A percentile compares a stretch with the other conserved stretches of the same genome.
Evolutionary conservation across 2,113 vertebrate genomes (phyloP).

Genomic region (Prionailurus viverrinus): DNA sequence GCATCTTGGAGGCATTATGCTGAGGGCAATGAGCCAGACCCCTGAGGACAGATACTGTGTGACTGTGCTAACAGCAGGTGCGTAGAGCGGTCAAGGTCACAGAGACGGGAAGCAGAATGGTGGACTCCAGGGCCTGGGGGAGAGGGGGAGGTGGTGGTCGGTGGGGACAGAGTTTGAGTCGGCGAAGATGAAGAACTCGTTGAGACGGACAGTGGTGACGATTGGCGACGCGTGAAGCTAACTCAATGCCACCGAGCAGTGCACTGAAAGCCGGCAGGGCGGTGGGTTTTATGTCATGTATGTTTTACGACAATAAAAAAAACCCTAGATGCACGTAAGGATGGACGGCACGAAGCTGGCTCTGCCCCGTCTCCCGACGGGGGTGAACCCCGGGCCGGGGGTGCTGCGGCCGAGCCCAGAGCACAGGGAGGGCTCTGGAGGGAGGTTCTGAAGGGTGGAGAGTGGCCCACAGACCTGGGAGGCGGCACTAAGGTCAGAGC

Average conservation of each 20-base stretch:
- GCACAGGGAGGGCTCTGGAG: neutral
- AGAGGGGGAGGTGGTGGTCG: neutral
- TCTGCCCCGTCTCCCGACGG: neutral
- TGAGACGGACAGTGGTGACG: neutral
- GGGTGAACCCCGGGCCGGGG: neutral
- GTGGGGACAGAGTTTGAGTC: neutral
- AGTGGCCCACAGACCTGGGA: neutral
- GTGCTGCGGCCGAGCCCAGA: neutral
- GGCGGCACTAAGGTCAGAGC: neutral
- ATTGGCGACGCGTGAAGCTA: no score
- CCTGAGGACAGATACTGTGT: neutral
- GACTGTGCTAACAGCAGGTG: neutral
- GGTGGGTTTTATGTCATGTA: neutral
- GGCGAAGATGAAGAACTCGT: neutral
- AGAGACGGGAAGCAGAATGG: neutral
- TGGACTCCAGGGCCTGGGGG: neutral
- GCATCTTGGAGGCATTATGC: neutral
- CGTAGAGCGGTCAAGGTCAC: neutral
- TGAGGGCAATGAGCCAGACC: neutral
- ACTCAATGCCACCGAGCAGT: neutral
- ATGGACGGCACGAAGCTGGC: neutral
- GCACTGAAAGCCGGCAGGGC: neutral
- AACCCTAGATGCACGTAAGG: no score
- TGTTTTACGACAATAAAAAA: neutral
- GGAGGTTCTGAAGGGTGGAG: neutral